Base-by-base conservation (phyloP, 2,113 vertebrate species). In the Ivindomyrus marchei region DNA sequence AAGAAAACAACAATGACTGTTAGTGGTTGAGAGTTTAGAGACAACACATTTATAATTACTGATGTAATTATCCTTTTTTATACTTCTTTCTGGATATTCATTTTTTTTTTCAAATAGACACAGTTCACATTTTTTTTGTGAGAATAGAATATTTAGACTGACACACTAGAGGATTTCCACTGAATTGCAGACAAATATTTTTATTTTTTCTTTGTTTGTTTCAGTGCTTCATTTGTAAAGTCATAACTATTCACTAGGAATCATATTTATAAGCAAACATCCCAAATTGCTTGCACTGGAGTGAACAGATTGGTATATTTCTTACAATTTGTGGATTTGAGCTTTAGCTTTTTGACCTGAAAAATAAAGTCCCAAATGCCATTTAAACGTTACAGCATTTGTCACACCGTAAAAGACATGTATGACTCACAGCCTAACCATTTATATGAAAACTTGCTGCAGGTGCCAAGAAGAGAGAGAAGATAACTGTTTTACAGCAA, bases 341-440 rank as follows among this genome's bases (percentile, higher is more conserved):
- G 66, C 70, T 31, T 36, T 45, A 31, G 27, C 70, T 42, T 80
- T 88, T 62, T 21, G 10, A 70, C 36, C 45, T 49, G 24, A 49
- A 85, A 46, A 85, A 85, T 24, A 11, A 47, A n/a, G 83, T 47
- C 39, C 77, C 31, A 53, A 39, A 49, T 89, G 7, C 11, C 21
- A 85, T 49, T 85, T 49, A 45, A 91, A 92, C 93, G 92, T 93
- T 92, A 92, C 88, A 91, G 89, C 93, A 90, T 88, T 56, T 77
- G 93, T 94, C 92, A 94, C 42, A 24, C 19, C 21, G 3, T 80
- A 15, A 85, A 87, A 90, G 90, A 91, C 92, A 94, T 92, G 85
- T 3, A 85, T 24, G 9, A 92, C 92, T 94, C 93, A 93, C 92
- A 94, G 90, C 93, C 36, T 49, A 62, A 88, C 87, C 85, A 88